Conservation (phyloP, 1,140 invertebrate species). For the Euura saliciscinereae region DNA sequence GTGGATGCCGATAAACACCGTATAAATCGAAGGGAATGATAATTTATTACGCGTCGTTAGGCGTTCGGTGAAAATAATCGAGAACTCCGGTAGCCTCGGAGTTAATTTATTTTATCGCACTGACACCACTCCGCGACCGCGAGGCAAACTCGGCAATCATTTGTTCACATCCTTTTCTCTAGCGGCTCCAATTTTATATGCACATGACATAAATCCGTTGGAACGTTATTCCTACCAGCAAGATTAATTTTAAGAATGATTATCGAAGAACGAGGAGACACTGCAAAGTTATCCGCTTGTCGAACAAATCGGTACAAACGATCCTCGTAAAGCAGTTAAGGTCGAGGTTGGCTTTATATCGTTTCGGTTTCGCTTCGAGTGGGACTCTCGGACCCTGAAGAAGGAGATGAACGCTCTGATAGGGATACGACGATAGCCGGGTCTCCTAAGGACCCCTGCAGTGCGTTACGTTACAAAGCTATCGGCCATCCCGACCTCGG, state of each 20-base stretch:
- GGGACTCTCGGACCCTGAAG: conserved; percentile 30
- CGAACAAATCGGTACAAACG: conserved; percentile 63
- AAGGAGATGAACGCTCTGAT: conserved; percentile 53
- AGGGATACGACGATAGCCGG: too few species aligned
- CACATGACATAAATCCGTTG: too few species aligned
- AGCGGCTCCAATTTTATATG: background rate
- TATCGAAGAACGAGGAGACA: too few species aligned
- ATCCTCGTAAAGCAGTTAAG: conserved; percentile 62
- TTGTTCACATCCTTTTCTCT: conserved; percentile 10
- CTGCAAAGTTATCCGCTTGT: conserved; percentile 42
- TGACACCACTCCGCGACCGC: conserved; percentile 22
- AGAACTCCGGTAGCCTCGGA: conserved; percentile 43
- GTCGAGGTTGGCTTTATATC: conserved; percentile 52
- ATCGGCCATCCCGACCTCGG: background rate
- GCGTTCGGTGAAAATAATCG: conserved; percentile 21
- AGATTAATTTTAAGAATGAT: too few species aligned
- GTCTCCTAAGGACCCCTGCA: conserved; percentile 6
- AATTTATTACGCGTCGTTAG: conserved; percentile 2
- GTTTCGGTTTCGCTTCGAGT: conserved; percentile 19
- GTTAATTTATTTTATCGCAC: conserved; percentile 49
- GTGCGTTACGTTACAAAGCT: background rate
- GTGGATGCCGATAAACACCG: background rate
- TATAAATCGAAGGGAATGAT: conserved; percentile 7
- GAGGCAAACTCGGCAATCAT: conserved; percentile 26
- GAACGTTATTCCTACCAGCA: too few species aligned